Evolutionary conservation across 2,888 invertebrate species (phyloP), one percentile per base, ranked within the genome.

Genomic region (Sepioteuthis lessoniana): DNA sequence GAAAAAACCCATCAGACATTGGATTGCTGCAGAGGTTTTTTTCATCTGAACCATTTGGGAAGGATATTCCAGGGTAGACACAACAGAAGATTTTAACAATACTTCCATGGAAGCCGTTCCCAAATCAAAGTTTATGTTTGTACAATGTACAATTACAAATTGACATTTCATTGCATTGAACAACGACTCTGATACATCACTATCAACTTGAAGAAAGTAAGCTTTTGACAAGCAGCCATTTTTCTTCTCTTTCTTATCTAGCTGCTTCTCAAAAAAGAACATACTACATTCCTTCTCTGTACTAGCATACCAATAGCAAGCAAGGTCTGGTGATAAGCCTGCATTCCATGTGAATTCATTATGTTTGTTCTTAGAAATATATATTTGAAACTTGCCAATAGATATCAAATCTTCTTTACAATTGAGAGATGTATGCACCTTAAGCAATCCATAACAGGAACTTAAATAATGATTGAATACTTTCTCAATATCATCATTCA

Each of bases 141-240:
- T 31, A 42, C 92, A 92, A 25, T 92, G 92, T 5, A 92, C 28
- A n/a, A 92, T n/a, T 28, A 92, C 25, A 38, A 92, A 5, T 31
- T 92, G 42, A 31, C 92, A 92, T 92, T 92, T 92, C 92, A 92
- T n/a, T 92, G 92, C 92, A 46, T 42, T 92, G 42, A 92, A 42
- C 47, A 92, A 42, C 7, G n/a, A 16, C 4, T 92, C 47, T 28
- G 92, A 46, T n/a, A 92, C 28, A 47, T 92, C 92, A 21, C 46
- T 47, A n/a, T n/a, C n/a, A 35, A 92, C 47, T 92, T 46, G 92
- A 46, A 92, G 31, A 28, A 92, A 92, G 31, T 92, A 25, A 5
- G 92, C 92, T 47, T 92, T 47, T 7, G 47, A 25, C 19, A 47
- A 47, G 46, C n/a, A 92, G 31, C 92, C 92, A 92, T n/a, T 92